These are phyloP conservation scores for Aurelia sp. DNA, from an alignment of 30 jellyfish, hydroid and myxozoan species.

Conservation along the genomic window DNA sequence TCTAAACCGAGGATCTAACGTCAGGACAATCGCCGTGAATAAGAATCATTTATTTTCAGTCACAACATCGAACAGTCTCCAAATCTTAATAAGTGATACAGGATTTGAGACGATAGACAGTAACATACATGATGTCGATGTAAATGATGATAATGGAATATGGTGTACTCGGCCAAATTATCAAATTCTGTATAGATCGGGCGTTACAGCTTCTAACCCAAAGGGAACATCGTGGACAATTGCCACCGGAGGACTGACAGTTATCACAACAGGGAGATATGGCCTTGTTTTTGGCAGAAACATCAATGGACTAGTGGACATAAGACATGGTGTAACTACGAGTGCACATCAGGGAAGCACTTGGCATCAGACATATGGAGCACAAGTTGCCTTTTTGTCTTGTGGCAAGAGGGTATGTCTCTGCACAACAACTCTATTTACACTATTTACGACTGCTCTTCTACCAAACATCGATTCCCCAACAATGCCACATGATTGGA, in stretches of 20 bases:
- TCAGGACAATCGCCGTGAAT: background rate
- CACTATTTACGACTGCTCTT: no score
- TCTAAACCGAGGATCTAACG: no score
- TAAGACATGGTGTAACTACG: slow-evolving; percentile 5
- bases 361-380: background rate
- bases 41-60: background rate
- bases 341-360: background rate
- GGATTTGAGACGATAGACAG: slow-evolving; percentile 6
- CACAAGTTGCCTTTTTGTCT: no score
- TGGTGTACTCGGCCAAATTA: background rate
- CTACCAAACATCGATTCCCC: no score
- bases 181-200: background rate
- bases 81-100: background rate
- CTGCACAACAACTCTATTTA: no score
- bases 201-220: slow-evolving; percentile 24
- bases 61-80: background rate
- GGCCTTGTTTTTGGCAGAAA: slow-evolving; percentile 20
- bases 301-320: background rate
- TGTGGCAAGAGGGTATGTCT: no score
- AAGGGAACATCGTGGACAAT: slow-evolving; percentile 10
- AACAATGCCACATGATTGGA: slow-evolving; percentile 1
- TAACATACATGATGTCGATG: background rate
- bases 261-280: slow-evolving; percentile 16
- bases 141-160: slow-evolving; percentile 6
- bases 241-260: background rate